Conservation (phyloP, 2,888 invertebrate species). For the Molanna angustata region DNA sequence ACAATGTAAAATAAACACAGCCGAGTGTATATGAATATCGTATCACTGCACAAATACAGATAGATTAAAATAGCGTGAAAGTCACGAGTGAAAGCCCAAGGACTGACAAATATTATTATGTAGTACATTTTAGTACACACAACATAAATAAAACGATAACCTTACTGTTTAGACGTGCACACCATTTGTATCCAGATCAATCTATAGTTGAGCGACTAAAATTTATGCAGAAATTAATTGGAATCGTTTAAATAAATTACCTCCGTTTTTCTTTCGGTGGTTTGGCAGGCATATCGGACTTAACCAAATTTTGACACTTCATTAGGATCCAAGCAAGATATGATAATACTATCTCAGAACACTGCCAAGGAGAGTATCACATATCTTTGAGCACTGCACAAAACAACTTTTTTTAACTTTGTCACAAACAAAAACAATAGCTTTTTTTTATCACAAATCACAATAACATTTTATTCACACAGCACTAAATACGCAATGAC, state of each 20-base stretch:
- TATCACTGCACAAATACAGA: neutral
- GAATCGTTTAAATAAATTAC: conserved; percentile 50
- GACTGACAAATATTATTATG: conserved; percentile 30
- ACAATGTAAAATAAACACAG: too few relatives aligned
- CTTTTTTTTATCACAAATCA: conserved; percentile 41
- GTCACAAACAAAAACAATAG: conserved; percentile 40
- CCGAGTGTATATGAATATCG: too few relatives aligned
- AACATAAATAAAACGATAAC: too few relatives aligned
- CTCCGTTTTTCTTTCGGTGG: conserved; percentile 68
- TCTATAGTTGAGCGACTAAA: too few relatives aligned
- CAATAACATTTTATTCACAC: conserved; percentile 33
- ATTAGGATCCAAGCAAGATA: conserved; percentile 41
- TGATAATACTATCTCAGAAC: conserved; percentile 54
- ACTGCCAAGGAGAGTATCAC: conserved; percentile 58
- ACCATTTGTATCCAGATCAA: too few relatives aligned
- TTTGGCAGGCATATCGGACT: conserved; percentile 51
- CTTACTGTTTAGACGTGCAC: too few relatives aligned
- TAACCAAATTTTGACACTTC: conserved; percentile 48
- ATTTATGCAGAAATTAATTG: too few relatives aligned
- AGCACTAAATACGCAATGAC: conserved; percentile 24
- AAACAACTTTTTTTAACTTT: conserved; percentile 39
- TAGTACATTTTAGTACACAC: too few relatives aligned
- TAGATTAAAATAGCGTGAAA: conserved; percentile 11
- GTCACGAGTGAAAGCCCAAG: conserved; percentile 25
- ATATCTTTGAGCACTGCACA: conserved; percentile 47